Base-by-base conservation (phyloP, 2,797 vertebrate genomes). In the Diglossa cyanea region DNA sequence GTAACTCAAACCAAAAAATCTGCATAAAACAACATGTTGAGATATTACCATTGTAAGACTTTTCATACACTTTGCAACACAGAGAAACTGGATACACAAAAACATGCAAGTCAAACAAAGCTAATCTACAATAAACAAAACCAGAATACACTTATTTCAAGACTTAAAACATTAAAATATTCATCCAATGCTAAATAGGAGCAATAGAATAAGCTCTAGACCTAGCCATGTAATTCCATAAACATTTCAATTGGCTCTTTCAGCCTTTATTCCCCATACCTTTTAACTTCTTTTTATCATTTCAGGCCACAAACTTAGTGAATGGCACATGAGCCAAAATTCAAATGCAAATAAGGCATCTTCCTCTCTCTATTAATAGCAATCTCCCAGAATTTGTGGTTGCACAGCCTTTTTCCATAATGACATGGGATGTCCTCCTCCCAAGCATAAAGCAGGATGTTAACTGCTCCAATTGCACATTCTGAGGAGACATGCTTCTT, bases 61-160 rank as follows among this genome's bases (percentile, higher is more conserved):
- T 86, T 37, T 26, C 37, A 39, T 75, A 70, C 39, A 74, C 30
- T 82, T 88, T 40, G 87, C 61, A 87, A 91, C 55, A 86, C 62
- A 86, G 70, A 83, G 57, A 81, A 96, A 83, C 53, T 26, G 33
- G 50, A 75, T 83, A 84, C 62, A 90, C 85, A 84, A 81, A 93
- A 92, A 60, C 87, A 84, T 72, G 79, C 89, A 86, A 93, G 82
- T 63, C 47, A 91, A 95, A 87, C 48, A 71, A 93, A 94, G 78
- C 68, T 89, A 74, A 93, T 66, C 84, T 94, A 87, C 70, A 84
- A 78, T 68, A 75, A 93, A 83, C 58, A 86, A 92, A 95, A 86
- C 17, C 30, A 74, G 86, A 83, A 73, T 62, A 84, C 82, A 83
- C 19, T 63, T 76, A 81, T 53, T 84, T 75, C n/a, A 75, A 90